Base-by-base conservation (phyloP, 2,113 vertebrate species). In the Tringa solitaria region DNA sequence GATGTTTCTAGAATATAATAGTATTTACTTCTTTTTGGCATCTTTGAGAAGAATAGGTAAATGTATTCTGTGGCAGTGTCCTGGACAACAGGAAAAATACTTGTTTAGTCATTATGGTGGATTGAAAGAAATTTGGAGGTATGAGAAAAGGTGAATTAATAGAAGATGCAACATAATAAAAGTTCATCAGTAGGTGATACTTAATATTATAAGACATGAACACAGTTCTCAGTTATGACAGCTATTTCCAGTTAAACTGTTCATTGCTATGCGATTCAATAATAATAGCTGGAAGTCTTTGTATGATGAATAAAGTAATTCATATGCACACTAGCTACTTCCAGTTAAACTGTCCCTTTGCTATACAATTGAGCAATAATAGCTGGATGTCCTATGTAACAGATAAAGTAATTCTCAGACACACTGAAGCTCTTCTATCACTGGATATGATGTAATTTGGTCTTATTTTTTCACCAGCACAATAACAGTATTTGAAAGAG, bases 391-490 rank as follows among this genome's bases (percentile, higher is more conserved):
- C 26, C n/a, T 83, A 16, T 85, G 9, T 50, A 57, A 61, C 63
- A 60, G 43, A 26, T 88, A 92, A 85, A 94, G 56, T 84, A 92
- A 85, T 93, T 85, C 79, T 74, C 14, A 77, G 77, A 24, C 82
- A 88, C 46, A 86, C 43, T 88, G 75, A 72, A 53, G 41, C 53
- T 92, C 82, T 85, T 72, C 51, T 97, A 1, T 93, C 21, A 45
- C 63, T 94, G 43, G 37, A 30, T 72, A 65, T 95, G 27, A 92
- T 92, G 84, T 83, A 89, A 72, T 93, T 92, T 86, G 86, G 93
- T 78, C 79, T 86, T 86, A 79, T 91, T 97, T 94, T 93, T 87
- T 67, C 46, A 85, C 59, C 50, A 46, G 61, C 77, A 87, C 48
- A 94, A 83, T 80, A 54, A 56, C 50, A 90, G 35, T 93, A 15